Percentiles rank a stretch among this genome's conserved stretches.
Conservation (phyloP, 1,140 invertebrate genomes). For the Lasioglossum baleicum region DNA sequence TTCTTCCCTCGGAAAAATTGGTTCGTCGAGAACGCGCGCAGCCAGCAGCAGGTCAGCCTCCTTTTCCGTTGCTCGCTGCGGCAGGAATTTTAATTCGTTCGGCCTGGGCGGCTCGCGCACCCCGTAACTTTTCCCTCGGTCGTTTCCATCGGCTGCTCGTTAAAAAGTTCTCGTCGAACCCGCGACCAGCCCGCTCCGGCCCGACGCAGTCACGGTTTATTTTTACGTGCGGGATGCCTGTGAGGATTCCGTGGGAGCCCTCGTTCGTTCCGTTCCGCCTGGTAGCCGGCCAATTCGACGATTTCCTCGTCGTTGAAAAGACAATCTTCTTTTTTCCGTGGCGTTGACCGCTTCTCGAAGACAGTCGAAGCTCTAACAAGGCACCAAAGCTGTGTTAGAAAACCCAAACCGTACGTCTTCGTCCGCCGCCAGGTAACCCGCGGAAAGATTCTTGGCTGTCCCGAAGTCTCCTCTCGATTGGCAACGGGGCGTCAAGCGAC, state of each 20-base stretch:
- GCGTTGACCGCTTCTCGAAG: not conserved
- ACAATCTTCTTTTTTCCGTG: slow-evolving; percentile 16
- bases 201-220: slow-evolving; percentile 32
- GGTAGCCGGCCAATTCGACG: slow-evolving; percentile 56
- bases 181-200: not conserved
- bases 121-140: slow-evolving; percentile 4
- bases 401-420: not conserved
- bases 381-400: not conserved
- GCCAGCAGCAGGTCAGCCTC: too few relatives aligned
- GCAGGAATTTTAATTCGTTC: not conserved
- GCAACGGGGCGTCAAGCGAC: not conserved
- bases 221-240: slow-evolving; percentile 50
- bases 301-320: slow-evolving; percentile 37
- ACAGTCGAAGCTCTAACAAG: slow-evolving; percentile 20
- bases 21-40: not conserved
- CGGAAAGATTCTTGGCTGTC: slow-evolving; percentile 19
- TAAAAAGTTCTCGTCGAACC: slow-evolving; percentile 40
- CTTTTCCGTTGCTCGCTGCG: too few relatives aligned
- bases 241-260: slow-evolving; percentile 48
- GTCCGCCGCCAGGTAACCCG: not conserved
- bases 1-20: not conserved
- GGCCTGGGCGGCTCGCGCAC: not conserved
- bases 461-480: not conserved
- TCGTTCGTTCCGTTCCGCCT: slow-evolving; percentile 39
- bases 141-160: slow-evolving; percentile 37